Evolutionary conservation across 2,797 vertebrate species (phyloP).

Genomic region (Macropodus opercularis): DNA sequence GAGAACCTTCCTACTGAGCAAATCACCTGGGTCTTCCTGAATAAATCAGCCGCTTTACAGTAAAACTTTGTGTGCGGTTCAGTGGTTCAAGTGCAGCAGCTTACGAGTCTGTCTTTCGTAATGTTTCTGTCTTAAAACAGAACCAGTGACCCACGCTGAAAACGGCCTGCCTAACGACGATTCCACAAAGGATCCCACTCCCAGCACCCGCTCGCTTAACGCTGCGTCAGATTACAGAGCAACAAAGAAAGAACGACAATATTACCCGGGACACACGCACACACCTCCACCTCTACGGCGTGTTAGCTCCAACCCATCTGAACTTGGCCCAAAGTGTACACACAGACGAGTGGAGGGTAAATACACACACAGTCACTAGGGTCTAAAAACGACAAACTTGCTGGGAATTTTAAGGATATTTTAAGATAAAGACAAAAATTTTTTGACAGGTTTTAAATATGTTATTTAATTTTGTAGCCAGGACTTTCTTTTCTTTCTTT

Average conservation of each 20-base stretch:
- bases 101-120: not conserved
- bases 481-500: too few relatives aligned
- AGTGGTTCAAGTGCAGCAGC: not conserved
- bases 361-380: conserved; percentile 3
- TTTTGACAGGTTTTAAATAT: too few relatives aligned
- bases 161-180: conserved; percentile 82
- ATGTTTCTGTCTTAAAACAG: conserved; percentile 49
- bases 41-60: conserved; percentile 1
- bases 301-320: conserved; percentile 82
- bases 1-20: not conserved
- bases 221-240: conserved; percentile 75
- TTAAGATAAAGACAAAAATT: too few relatives aligned
- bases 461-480: too few relatives aligned
- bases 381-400: not conserved
- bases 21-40: not conserved
- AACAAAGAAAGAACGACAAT: conserved; percentile 76
- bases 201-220: conserved; percentile 74
- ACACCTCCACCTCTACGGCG: conserved; percentile 76
- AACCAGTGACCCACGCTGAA: conserved; percentile 80
- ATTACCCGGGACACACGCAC: conserved; percentile 76
- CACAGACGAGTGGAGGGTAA: conserved; percentile 91
- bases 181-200: conserved; percentile 77
- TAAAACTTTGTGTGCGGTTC: not conserved
- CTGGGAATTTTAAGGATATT: too few relatives aligned
- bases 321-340: conserved; percentile 76